Evolutionary conservation across 1,140 invertebrate genomes (phyloP).

Genomic region (Dendroctonus valens): DNA sequence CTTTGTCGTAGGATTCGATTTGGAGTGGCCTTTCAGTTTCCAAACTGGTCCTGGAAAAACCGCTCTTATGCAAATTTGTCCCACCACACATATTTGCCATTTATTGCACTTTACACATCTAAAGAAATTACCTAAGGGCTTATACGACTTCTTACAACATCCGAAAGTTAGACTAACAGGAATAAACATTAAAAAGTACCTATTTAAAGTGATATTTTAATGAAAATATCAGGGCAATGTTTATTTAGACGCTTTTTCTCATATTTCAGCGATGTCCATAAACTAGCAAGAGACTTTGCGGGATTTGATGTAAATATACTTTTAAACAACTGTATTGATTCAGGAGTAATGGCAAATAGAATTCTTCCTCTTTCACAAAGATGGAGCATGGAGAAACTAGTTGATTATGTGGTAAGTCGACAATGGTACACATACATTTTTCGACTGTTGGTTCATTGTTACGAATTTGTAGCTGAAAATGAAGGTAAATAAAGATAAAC

Average conservation of each 20-base stretch:
- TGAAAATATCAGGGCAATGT: constrained; percentile 4
- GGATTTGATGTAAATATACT: constrained; percentile 57
- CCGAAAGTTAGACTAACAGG: constrained; percentile 60
- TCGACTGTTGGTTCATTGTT: background rate
- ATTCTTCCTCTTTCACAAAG: constrained; percentile 54
- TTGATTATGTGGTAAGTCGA: constrained; percentile 56
- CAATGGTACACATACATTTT: background rate
- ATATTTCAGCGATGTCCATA: constrained; percentile 60
- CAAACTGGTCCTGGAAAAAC: constrained; percentile 61
- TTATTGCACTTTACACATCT: constrained; percentile 58
- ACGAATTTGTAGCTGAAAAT: constrained; percentile 51
- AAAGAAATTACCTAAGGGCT: constrained; percentile 57
- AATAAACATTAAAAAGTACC: constrained; percentile 64
- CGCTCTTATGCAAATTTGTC: constrained; percentile 60
- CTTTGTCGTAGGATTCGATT: constrained; percentile 49
- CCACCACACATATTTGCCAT: constrained; percentile 53
- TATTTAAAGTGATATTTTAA: constrained; percentile 19
- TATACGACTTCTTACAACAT: constrained; percentile 57
- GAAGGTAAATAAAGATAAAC: constrained; percentile 57
- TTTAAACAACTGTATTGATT: constrained; percentile 61
- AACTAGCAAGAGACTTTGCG: constrained; percentile 61
- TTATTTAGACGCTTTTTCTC: background rate
- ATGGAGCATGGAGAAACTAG: constrained; percentile 63
- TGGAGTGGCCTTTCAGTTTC: constrained; percentile 65
- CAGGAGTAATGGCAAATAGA: constrained; percentile 57